Base-by-base conservation (phyloP, 2,797 vertebrate genomes). In the Rhodeus uyekii region DNA sequence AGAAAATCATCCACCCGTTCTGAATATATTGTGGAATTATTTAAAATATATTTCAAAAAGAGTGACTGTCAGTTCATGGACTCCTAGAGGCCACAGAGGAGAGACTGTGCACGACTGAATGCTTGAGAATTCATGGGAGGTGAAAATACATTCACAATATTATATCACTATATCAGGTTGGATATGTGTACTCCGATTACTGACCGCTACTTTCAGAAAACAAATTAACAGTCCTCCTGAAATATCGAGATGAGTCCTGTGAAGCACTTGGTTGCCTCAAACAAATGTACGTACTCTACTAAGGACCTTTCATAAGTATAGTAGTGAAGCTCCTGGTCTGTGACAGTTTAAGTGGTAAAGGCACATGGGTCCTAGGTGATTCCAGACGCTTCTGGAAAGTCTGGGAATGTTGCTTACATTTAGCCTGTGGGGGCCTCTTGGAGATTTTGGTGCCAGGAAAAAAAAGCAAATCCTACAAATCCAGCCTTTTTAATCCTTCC, bases 1-100 rank as follows among this genome's bases (percentile, higher is more conserved):
- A 92, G 92, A 93, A 94, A 94, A 92, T 87, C 91, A 89, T 92
- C 89, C 91, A 92, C 84, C 90, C 85, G 74, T 61, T 88, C 90
- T 86, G 91, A 92, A 92, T 90, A 90, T 93, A 90, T 91, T 92
- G 91, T 92, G 91, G 91, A 94, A 93, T 92, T 86, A 91, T 91
- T 93, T 89, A 88, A 89, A 88, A 91, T 89, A 87, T 89, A 89
- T 91, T 91, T 89, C 77, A 90, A 87, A 89, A 88, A 82, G 90
- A 87, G 89, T 89, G 91, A 90, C 84, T 89, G 92, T 90, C 92
- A 87, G 84, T 90, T 79, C 85, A 86, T 76, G 78, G 85, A 85
- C 65, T 75, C 48, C 53, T 48, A 58, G 81, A 82, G 72, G 76
- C 67, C 82, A 87, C 82, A 87, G 87, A 72, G 76, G 80, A 76